Conservation (phyloP, 2,888 invertebrate species). For the Nezara viridula region DNA sequence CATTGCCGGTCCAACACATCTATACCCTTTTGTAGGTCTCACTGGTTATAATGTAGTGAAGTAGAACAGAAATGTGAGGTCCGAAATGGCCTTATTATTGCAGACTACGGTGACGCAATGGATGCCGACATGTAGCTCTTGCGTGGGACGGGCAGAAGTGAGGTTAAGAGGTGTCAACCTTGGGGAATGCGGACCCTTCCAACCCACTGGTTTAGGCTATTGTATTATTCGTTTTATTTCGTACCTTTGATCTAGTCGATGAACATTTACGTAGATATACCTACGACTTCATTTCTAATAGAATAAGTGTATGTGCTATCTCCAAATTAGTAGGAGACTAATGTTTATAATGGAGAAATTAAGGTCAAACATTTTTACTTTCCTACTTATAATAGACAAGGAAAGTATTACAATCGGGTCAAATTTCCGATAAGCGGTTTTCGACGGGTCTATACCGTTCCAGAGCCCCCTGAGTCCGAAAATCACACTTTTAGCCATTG, state of each 20-base stretch:
- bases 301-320: too few relatives aligned
- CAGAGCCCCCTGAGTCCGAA: too few relatives aligned
- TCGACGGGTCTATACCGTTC: too few relatives aligned
- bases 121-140: background rate
- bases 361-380: too few relatives aligned
- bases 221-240: background rate
- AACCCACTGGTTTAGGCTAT: background rate
- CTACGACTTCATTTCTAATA: too few relatives aligned
- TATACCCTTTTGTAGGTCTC: background rate
- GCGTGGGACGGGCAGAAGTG: constrained; percentile 23
- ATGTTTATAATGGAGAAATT: too few relatives aligned
- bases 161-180: constrained; percentile 52
- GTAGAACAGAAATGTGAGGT: background rate
- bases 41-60: background rate
- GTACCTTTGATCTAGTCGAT: background rate
- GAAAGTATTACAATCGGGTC: too few relatives aligned
- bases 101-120: background rate
- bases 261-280: background rate
- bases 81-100: background rate
- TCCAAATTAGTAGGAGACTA: too few relatives aligned
- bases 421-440: too few relatives aligned
- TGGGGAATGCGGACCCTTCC: constrained; percentile 25
- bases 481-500: too few relatives aligned
- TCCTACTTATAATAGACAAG: too few relatives aligned
- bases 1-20: background rate